phyloP scores from a whole-genome alignment of 2,888 invertebrate species.

The Adelphocoris suturalis region DNA sequence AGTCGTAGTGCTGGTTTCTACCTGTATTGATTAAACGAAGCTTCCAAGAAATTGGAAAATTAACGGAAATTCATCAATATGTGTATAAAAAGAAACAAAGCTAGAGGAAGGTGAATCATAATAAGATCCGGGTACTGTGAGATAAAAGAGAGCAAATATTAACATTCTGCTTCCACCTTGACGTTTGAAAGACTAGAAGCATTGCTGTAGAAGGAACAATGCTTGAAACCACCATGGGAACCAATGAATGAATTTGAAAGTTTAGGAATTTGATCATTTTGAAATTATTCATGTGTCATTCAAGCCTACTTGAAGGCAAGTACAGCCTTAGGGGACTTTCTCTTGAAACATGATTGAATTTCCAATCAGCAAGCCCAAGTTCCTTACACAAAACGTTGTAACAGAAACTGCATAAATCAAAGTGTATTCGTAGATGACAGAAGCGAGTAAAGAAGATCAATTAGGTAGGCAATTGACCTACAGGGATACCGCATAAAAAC shows the following conservation, averaged over 20 bases:
- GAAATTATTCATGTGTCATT: too few species aligned
- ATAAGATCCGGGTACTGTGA: neutral
- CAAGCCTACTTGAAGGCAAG: too few species aligned
- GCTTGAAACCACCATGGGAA: conserved; percentile 28
- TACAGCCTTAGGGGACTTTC: too few species aligned
- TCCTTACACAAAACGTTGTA: too few species aligned
- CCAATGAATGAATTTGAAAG: neutral
- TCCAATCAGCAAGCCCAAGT: too few species aligned
- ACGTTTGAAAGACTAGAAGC: neutral
- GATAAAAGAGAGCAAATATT: neutral
- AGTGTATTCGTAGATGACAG: too few species aligned
- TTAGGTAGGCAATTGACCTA: too few species aligned
- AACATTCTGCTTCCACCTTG: conserved; percentile 22
- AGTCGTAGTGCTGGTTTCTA: conserved; percentile 69
- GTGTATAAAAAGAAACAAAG: conserved; percentile 36
- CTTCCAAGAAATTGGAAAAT: conserved; percentile 69
- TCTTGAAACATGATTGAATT: too few species aligned
- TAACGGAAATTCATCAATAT: conserved; percentile 40
- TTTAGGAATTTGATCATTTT: neutral
- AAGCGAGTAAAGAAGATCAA: too few species aligned
- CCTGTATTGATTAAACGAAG: conserved; percentile 67
- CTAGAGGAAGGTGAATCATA: neutral
- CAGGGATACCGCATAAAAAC: too few species aligned
- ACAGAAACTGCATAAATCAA: too few species aligned
- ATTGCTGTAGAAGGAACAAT: conserved; percentile 33